Conservation (phyloP, 1,140 invertebrate genomes). For the Sminthurides bifidus region DNA sequence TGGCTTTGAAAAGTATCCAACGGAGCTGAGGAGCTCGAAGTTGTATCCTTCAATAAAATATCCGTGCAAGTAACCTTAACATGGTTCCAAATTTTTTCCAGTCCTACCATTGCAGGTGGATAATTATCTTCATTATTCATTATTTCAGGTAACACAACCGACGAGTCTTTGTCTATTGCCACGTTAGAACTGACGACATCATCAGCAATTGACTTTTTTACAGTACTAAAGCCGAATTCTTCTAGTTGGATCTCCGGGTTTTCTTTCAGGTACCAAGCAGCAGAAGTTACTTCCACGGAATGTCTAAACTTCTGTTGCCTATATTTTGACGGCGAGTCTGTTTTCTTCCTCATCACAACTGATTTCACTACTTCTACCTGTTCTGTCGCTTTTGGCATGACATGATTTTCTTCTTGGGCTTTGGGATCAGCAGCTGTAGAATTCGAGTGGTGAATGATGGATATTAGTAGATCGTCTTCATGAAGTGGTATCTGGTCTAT, state of each 20-base stretch:
- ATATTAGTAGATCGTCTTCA: too few relatives aligned
- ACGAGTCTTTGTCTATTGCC: too few relatives aligned
- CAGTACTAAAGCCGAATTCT: slow-evolving; percentile 11
- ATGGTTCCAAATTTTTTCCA: slow-evolving; percentile 27
- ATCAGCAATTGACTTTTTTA: too few relatives aligned
- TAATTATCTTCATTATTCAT: background rate
- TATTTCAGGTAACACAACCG: background rate
- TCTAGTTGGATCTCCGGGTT: slow-evolving; percentile 21
- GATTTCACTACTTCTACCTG: background rate
- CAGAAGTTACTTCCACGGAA: slow-evolving; percentile 71
- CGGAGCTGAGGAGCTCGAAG: background rate
- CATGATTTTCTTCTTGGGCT: too few relatives aligned
- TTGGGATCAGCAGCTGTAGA: background rate
- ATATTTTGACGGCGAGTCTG: slow-evolving; percentile 28
- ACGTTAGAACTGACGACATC: too few relatives aligned
- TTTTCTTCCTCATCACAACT: background rate
- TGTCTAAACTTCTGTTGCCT: slow-evolving; percentile 57
- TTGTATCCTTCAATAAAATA: slow-evolving; percentile 4
- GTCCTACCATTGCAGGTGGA: slow-evolving; percentile 20
- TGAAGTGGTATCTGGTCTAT: background rate
- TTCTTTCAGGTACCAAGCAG: slow-evolving; percentile 45
- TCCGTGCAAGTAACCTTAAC: slow-evolving; percentile 25
- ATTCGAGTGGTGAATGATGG: too few relatives aligned
- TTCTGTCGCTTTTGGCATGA: too few relatives aligned
- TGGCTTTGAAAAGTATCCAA: slow-evolving; percentile 1